phyloP scores from a whole-genome alignment of 2,113 vertebrate genomes.

The Chaetodon trifascialis region DNA sequence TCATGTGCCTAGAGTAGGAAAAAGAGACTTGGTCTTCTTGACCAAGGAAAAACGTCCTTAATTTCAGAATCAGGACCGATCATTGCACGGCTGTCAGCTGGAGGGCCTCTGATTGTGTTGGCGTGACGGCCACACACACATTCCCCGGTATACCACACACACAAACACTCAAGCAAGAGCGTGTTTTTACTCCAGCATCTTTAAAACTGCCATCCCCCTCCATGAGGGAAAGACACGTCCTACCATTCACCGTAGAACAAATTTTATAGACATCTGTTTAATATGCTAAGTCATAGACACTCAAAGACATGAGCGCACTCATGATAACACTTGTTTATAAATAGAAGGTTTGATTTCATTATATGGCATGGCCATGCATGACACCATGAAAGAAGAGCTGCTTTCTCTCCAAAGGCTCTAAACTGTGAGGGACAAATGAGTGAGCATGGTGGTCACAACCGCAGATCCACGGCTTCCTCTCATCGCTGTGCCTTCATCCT shows the following conservation, averaged over 20 bases:
- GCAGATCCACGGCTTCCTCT: slow-evolving; percentile 62
- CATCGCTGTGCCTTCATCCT: slow-evolving; percentile 54
- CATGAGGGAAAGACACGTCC: slow-evolving; percentile 18
- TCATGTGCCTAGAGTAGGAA: background rate
- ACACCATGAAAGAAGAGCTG: slow-evolving; percentile 57
- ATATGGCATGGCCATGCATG: slow-evolving; percentile 38
- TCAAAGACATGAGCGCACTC: slow-evolving; percentile 27
- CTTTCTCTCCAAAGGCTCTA: slow-evolving; percentile 35
- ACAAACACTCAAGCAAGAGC: slow-evolving; percentile 25
- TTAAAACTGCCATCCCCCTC: slow-evolving; percentile 11
- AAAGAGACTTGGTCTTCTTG: slow-evolving; percentile 14
- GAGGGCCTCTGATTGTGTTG: slow-evolving; percentile 36
- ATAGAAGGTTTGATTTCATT: slow-evolving; percentile 67
- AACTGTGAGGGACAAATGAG: slow-evolving; percentile 66
- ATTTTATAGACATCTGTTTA: slow-evolving; percentile 42
- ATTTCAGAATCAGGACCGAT: slow-evolving; percentile 15
- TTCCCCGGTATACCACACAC: background rate
- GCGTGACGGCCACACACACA: slow-evolving; percentile 45
- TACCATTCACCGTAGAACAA: slow-evolving; percentile 16
- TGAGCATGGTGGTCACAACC: slow-evolving; percentile 68
- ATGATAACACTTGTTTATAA: slow-evolving; percentile 54
- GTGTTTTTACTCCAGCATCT: slow-evolving; percentile 2
- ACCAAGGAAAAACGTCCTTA: slow-evolving; percentile 25
- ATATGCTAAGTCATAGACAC: background rate
- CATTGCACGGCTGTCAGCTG: slow-evolving; percentile 28